These are phyloP conservation scores for Dryobotodes eremita DNA, from an alignment of 2,888 invertebrate species.

Conservation along the genomic window DNA sequence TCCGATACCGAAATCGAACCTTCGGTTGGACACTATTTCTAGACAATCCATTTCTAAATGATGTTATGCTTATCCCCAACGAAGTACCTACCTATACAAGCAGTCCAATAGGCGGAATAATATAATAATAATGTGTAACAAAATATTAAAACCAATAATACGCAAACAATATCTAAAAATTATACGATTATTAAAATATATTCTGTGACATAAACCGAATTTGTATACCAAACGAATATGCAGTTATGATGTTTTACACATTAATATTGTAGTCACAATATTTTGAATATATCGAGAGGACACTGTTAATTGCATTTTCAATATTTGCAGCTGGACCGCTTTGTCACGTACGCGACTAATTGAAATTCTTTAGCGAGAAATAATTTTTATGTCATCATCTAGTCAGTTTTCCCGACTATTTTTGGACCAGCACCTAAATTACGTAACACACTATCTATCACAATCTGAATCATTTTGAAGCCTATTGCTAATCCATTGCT, in stretches of 20 bases:
- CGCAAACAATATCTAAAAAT: not conserved
- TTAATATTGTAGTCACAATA: slow-evolving; percentile 8
- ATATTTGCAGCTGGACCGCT: not conserved
- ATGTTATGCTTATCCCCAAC: not conserved
- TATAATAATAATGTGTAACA: not conserved
- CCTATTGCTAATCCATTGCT: too few relatives aligned
- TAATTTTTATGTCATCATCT: not conserved
- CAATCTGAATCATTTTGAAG: too few relatives aligned
- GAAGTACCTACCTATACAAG: too few relatives aligned
- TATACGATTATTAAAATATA: slow-evolving; percentile 15
- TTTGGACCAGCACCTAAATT: too few relatives aligned
- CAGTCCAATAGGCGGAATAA: not conserved
- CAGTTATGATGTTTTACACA: slow-evolving; percentile 12
- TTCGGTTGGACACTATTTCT: too few relatives aligned
- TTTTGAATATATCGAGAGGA: slow-evolving; percentile 14
- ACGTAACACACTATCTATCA: too few relatives aligned
- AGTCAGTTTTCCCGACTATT: not conserved
- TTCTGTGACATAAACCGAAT: slow-evolving; percentile 24
- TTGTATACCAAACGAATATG: slow-evolving; percentile 16
- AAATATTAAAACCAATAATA: not conserved
- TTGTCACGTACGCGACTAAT: slow-evolving; percentile 24
- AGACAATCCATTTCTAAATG: not conserved
- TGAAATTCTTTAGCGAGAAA: not conserved
- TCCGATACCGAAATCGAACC: too few relatives aligned
- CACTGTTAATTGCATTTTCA: slow-evolving; percentile 23